Evolutionary conservation across 2,888 invertebrate species (phyloP).

Genomic region (Seira sanloemensis): DNA sequence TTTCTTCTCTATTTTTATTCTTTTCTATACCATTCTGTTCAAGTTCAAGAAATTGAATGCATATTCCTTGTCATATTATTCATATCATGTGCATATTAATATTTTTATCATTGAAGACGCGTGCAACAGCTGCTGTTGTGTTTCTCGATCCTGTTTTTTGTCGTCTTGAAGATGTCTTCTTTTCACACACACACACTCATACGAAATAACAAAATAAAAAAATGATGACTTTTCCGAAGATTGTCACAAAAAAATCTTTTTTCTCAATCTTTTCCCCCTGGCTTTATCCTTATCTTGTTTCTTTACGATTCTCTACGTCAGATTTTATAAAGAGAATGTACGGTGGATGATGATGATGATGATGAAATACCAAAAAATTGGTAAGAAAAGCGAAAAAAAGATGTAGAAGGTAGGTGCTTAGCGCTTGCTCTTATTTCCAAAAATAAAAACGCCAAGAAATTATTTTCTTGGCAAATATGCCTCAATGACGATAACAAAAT

Average conservation of each 20-base stretch:
- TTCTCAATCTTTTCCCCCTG: slow-evolving; percentile 9
- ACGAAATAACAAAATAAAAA: neutral
- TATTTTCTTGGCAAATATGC: slow-evolving; percentile 64
- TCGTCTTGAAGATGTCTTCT: neutral
- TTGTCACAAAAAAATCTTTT: slow-evolving; percentile 31
- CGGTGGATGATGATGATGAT: slow-evolving; percentile 17
- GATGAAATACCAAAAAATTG: slow-evolving; percentile 34
- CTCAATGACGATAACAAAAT: slow-evolving; percentile 39
- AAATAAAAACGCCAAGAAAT: slow-evolving; percentile 45
- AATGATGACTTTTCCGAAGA: slow-evolving; percentile 40
- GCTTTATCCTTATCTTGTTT: too few species aligned
- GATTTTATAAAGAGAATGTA: slow-evolving; percentile 30
- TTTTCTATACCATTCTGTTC: slow-evolving; percentile 32
- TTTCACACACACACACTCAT: slow-evolving; percentile 5
- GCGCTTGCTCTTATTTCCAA: slow-evolving; percentile 32
- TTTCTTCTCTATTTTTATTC: slow-evolving; percentile 11
- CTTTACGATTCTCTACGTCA: slow-evolving; percentile 24
- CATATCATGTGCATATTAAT: slow-evolving; percentile 48
- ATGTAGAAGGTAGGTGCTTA: slow-evolving; percentile 46
- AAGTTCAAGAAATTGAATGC: slow-evolving; percentile 19
- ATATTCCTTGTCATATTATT: slow-evolving; percentile 31
- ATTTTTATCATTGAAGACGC: slow-evolving; percentile 40
- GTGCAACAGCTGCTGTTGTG: slow-evolving; percentile 58
- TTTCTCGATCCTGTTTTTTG: slow-evolving; percentile 8
- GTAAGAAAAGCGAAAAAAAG: neutral